These are phyloP conservation scores for Ips typographus DNA, from an alignment of 1,140 invertebrate genomes.

Conservation along the genomic window DNA sequence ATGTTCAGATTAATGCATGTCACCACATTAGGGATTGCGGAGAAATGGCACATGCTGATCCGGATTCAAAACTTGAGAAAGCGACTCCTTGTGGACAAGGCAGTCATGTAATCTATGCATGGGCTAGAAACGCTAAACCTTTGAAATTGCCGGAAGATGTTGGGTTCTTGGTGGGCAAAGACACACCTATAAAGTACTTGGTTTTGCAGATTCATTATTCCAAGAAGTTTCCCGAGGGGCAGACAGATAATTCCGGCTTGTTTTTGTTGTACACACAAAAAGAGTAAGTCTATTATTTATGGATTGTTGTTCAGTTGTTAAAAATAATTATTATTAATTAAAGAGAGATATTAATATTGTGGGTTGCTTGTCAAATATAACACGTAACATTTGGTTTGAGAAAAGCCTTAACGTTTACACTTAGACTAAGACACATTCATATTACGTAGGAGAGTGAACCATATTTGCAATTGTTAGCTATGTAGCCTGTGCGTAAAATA, in stretches of 20 bases:
- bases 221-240: slow-evolving; percentile 61
- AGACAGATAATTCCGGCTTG: slow-evolving; percentile 76
- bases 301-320: not conserved
- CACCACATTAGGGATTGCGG: slow-evolving; percentile 76
- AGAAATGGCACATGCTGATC: slow-evolving; percentile 73
- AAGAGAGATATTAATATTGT: no score
- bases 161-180: slow-evolving; percentile 75
- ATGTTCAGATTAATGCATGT: not conserved
- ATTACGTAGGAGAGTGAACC: no score
- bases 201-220: slow-evolving; percentile 95
- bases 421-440: not conserved
- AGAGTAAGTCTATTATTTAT: slow-evolving; percentile 59
- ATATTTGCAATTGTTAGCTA: no score
- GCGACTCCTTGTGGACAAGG: slow-evolving; percentile 71
- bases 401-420: not conserved
- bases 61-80: slow-evolving; percentile 51
- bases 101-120: slow-evolving; percentile 88
- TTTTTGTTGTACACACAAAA: slow-evolving; percentile 74
- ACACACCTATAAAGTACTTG: slow-evolving; percentile 73
- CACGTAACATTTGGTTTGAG: no score
- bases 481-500: no score
- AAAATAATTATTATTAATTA: not conserved
- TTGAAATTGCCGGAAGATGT: slow-evolving; percentile 83
- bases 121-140: slow-evolving; percentile 92
- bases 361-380: no score